phyloP scores from a whole-genome alignment of 2,113 vertebrate species.

The Solea senegalensis region DNA sequence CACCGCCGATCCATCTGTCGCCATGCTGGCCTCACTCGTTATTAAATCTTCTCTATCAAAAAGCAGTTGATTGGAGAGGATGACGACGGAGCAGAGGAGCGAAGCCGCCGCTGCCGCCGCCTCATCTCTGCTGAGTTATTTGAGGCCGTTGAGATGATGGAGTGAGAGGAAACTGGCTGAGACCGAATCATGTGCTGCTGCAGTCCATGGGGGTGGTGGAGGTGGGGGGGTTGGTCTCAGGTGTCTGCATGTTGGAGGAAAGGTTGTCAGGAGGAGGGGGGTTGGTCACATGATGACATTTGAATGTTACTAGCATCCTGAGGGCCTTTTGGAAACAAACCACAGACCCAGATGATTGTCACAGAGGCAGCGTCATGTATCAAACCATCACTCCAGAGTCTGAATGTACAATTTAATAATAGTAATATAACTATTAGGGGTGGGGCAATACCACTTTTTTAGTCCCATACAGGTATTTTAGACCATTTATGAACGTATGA shows the following conservation, averaged over 20 bases:
- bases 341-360: not conserved
- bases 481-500: no score
- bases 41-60: not conserved
- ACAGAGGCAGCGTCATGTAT: not conserved
- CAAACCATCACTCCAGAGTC: not conserved
- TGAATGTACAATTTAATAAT: no score
- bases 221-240: conserved; percentile 1
- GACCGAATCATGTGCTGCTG: conserved; percentile 10
- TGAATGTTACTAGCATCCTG: conserved; percentile 35
- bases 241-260: conserved; percentile 30
- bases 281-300: conserved; percentile 9
- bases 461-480: no score
- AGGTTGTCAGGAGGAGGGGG: conserved; percentile 1
- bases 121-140: conserved; percentile 39
- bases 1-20: no score
- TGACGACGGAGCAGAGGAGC: not conserved
- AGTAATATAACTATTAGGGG: no score
- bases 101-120: not conserved
- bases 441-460: conserved; percentile 1
- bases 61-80: not conserved
- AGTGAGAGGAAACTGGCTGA: conserved; percentile 26
- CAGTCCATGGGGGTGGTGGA: not conserved
- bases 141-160: conserved; percentile 31
- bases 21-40: not conserved
- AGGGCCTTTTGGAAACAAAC: conserved; percentile 12